Evolutionary conservation across 2,888 invertebrate genomes (phyloP), one percentile per base, ranked within the genome.

Genomic region (Himalopsyche kuldschensis): DNA sequence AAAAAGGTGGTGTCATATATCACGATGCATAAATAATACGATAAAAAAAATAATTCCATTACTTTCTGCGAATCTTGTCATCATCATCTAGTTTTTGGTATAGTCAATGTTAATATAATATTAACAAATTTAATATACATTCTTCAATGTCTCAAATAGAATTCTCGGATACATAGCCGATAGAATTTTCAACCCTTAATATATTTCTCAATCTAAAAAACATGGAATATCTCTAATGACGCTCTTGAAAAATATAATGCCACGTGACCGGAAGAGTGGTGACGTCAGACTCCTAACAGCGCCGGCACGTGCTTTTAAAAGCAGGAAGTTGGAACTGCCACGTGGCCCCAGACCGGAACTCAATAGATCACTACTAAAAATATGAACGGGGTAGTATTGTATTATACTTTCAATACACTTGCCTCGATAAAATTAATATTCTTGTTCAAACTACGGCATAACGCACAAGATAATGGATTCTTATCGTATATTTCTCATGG

Each of bases 211-310:
- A 31, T 32, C n/a, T 75, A 75, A 75, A 31, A 75, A 75, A 3
- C 32, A 75, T 30, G 30, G 32, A 8, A 75, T 75, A 30, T 75
- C 75, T 31, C 32, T 75, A 75, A 75, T 75, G 75, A 31, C 27
- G 75, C 31, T 30, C 17, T 35, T 75, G 24, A 75, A 24, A 75
- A 24, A 75, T 17, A 75, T 27, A 20, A 15, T 82, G 48, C 82
- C 85, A 85, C 85, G 85, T 84, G 85, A 85, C 85, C 85, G 85
- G 85, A 85, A 84, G 84, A 69, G 77, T 48, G 17, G 35, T 75
- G 82, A 85, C 85, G 85, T 85, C 82, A 82, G 46, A 75, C 79
- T 55, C 78, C 78, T 35, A 69, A 35, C 47, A 55, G 20, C 46
- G 30, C n/a, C 55, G 84, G 81, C 85, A 83, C 85, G 85, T 83